Evolutionary conservation across 1,140 invertebrate species (phyloP), one percentile per base, ranked within the genome.

Genomic region (Ylistrum balloti): DNA sequence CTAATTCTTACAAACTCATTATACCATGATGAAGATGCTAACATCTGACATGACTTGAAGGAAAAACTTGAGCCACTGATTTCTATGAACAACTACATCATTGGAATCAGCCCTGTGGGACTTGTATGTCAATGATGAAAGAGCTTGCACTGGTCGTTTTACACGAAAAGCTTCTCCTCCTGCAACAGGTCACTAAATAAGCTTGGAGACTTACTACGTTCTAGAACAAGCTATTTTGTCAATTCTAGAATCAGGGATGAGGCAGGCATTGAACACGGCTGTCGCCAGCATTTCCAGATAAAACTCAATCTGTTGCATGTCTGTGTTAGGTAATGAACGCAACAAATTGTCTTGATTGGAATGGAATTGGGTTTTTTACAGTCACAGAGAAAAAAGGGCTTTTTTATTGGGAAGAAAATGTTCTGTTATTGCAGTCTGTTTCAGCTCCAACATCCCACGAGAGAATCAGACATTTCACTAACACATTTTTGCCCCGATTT

Each of bases 341-440:
- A 74, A 74, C 56, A 74, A 74, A 74, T 74, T 74, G 56, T 74
- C 56, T 74, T 28, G 56, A 74, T 74, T 74, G 56, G 56, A 74
- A n/a, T 74, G 56, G 56, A 74, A 74, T 74, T 74, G 56, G 56
- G 56, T 74, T 74, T 74, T 74, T 74, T 74, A 48, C 56, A 74
- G 56, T 74, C 56, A n/a, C 56, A 74, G 3, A 74, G 56, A 74
- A 74, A 17, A 74, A 74, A 45, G 0, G 0, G 28, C 35, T n/a
- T 74, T 74, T 74, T 74, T 74, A 74, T 74, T 11, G 56, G 56
- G 28, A 74, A 74, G n/a, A 11, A 11, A 74, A n/a, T n/a, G n/a
- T 74, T 11, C 56, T 74, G 56, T 74, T 74, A 28, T 74, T 22
- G 56, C 28, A 28, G 9, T 74, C 22, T 74, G 22, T 7, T 74